These are phyloP conservation scores for Forficula auricularia DNA, from an alignment of 1,140 invertebrate species.

Conservation along the genomic window DNA sequence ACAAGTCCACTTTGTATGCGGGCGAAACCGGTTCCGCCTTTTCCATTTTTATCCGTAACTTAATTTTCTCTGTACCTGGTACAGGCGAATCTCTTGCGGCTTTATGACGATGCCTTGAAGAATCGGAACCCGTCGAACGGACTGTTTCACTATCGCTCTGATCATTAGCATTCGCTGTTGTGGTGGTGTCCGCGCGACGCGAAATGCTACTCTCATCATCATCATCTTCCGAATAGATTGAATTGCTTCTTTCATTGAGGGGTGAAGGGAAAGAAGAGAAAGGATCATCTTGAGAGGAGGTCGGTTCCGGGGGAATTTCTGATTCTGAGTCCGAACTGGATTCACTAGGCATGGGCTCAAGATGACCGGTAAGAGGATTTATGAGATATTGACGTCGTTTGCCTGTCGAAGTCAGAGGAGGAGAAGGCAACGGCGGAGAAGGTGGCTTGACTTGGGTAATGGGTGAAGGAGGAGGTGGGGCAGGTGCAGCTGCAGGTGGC, in stretches of 20 bases:
- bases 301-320: conserved; percentile 21
- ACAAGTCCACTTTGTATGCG: conserved; percentile 64
- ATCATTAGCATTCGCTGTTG: conserved; percentile 35
- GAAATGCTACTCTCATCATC: conserved; percentile 25
- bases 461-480: conserved; percentile 20
- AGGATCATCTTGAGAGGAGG: conserved; percentile 29
- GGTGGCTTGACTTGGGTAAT: conserved; percentile 17
- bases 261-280: conserved; percentile 36
- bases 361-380: conserved; percentile 68
- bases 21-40: conserved; percentile 58
- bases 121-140: conserved; percentile 33
- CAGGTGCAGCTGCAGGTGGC: conserved; percentile 17
- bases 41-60: conserved; percentile 63
- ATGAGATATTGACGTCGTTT: conserved; percentile 59
- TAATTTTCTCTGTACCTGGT: conserved; percentile 52
- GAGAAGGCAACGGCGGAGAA: conserved; percentile 9
- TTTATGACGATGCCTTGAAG: conserved; percentile 11
- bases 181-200: conserved; percentile 30
- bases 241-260: conserved; percentile 36
- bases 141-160: conserved; percentile 44
- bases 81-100: conserved; percentile 6
- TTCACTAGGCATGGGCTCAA: conserved; percentile 63
- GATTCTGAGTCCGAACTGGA: conserved; percentile 30
- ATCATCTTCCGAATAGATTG: conserved; percentile 31
- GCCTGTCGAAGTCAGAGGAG: conserved; percentile 26